Base-by-base conservation (phyloP, 1,140 invertebrate species). In the Drosophila mayri region DNA sequence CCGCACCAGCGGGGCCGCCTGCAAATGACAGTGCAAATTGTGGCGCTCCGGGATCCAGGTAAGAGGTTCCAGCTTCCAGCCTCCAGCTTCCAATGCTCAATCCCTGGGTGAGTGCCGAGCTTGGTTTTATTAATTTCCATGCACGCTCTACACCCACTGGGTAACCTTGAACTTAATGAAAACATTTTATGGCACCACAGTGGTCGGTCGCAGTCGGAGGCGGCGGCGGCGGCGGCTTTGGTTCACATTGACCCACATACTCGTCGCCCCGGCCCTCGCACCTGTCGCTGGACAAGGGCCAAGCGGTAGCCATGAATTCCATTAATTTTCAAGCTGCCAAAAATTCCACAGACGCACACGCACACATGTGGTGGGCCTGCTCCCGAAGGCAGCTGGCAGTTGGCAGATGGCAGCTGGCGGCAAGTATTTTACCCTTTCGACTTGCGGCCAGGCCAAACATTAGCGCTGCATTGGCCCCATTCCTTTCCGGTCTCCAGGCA, bases 271-370 rank as follows among this genome's bases (percentile, higher is more conserved):
- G 18, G 58, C 32, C 14, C 52, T 12, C n/a, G 44, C 32, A 47
- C 38, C 54, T 54, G 58, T 55, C 79, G 59, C 78, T 76, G 84
- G 83, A 82, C 75, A 68, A 66, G 49, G 84, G 61, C 67, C 84
- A 88, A 80, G 84, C 80, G 74, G 73, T 72, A 75, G 84, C 84
- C 85, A 88, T 88, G 84, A 88, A 88, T 88, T 88, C 84, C 84
- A 88, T 88, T 88, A 88, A 90, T 88, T 88, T 88, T 88, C 74
- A 75, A 88, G 85, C 84, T 88, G 85, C 84, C 81, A 90, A 75
- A 72, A 87, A 84, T 84, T 71, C 79, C 81, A 44, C 43, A 59
- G 63, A 61, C 74, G 62, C 77, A 81, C 58, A 87, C 79, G 60
- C 76, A 68, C 72, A 67, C 47, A 63, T 43, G 41, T 52, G 63